phyloP scores from a whole-genome alignment of 2,888 invertebrate species.

The Rhingia rostrata region DNA sequence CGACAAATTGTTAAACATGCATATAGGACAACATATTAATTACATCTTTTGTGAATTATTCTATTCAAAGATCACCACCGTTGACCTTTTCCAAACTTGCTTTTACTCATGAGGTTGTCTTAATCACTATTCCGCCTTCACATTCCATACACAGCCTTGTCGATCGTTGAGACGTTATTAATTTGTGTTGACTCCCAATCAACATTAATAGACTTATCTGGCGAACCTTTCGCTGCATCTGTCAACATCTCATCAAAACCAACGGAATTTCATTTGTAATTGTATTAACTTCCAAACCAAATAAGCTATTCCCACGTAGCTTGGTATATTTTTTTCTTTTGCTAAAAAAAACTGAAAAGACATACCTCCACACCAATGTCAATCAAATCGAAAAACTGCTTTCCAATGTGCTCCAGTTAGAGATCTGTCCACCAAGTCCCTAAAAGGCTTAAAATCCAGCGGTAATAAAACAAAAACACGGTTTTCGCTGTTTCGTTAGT shows the following conservation, averaged over 20 bases:
- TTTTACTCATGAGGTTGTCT: no score
- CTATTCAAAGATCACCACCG: no score
- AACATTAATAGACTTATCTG: background rate
- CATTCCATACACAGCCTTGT: no score
- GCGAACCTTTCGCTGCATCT: constrained; percentile 6
- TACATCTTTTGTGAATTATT: no score
- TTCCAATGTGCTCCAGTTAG: constrained; percentile 56
- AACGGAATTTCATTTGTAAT: constrained; percentile 31
- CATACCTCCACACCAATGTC: constrained; percentile 26
- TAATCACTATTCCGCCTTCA: no score
- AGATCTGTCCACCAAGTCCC: constrained; percentile 35
- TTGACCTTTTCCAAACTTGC: no score
- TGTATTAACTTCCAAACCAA: constrained; percentile 29
- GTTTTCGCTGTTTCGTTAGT: background rate
- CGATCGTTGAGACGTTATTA: no score
- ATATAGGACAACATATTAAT: no score
- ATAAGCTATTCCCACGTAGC: constrained; percentile 39
- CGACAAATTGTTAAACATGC: no score
- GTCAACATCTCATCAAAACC: constrained; percentile 28
- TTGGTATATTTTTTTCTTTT: background rate
- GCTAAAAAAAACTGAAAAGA: background rate
- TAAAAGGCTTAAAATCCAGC: constrained; percentile 55
- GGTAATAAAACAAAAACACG: background rate
- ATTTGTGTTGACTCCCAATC: background rate
- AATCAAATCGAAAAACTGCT: constrained; percentile 56